Conservation (phyloP, 2,797 vertebrate species). For the Sebastes trivittatus region DNA sequence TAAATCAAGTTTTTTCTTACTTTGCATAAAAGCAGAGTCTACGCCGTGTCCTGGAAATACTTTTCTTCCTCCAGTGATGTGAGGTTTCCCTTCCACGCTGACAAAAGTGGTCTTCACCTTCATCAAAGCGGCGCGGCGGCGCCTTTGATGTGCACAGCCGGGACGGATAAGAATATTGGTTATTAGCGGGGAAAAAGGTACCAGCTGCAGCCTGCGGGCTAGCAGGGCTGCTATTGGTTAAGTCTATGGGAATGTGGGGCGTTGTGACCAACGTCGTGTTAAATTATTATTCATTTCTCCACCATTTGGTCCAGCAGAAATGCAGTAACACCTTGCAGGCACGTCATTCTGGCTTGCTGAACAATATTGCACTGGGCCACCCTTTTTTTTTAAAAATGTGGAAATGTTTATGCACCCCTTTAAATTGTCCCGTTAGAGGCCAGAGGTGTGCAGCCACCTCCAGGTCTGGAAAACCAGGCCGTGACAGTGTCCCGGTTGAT, state of each 20-base stretch:
- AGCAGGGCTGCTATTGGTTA: constrained; percentile 11
- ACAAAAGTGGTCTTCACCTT: constrained; percentile 57
- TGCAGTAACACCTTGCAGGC: neutral
- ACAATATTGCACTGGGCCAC: constrained; percentile 15
- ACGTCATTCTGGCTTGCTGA: neutral
- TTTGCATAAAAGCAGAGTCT: constrained; percentile 14
- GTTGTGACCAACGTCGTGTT: constrained; percentile 20
- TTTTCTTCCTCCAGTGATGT: constrained; percentile 2
- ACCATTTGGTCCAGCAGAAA: constrained; percentile 1
- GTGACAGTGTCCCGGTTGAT: neutral
- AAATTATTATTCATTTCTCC: constrained; percentile 6
- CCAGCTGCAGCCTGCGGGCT: constrained; percentile 15
- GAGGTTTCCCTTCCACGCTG: constrained; percentile 10
- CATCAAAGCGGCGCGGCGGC: constrained; percentile 30
- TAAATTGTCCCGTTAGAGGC: neutral
- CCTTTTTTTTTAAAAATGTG: neutral
- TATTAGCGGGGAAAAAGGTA: constrained; percentile 8
- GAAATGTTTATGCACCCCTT: neutral
- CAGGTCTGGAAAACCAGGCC: neutral
- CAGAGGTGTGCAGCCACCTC: neutral
- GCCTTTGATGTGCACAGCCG: constrained; percentile 55
- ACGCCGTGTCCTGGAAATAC: constrained; percentile 22
- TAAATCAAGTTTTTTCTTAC: constrained; percentile 1
- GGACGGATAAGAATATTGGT: constrained; percentile 29
- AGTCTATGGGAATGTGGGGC: neutral